Evolutionary conservation across 2,797 vertebrate species (phyloP), one percentile per base, ranked within the genome.

Genomic region (Clarias fuscus): DNA sequence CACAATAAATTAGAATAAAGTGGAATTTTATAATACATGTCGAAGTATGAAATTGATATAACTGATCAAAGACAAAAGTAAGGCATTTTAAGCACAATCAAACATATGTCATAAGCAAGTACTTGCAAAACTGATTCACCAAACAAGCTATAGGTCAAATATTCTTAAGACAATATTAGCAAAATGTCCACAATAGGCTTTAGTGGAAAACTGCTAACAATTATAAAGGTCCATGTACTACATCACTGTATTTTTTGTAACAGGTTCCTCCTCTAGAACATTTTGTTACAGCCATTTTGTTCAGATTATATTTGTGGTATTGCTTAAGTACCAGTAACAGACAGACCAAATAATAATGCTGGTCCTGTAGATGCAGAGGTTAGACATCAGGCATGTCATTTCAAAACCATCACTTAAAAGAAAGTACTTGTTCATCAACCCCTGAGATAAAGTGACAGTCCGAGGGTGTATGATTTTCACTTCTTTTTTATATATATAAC

Each of bases 1-100:
- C 73, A 92, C 87, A 94, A 95, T 94, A 95, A 94, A 93, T 95
- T 94, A 94, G 92, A 88, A 89, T 91, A 91, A 90, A 92, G 90
- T 88, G 84, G 59, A 85, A 88, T 89, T 84, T 72, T 86, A 83
- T 83, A 15, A 86, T 88, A 76, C 83, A 89, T 75, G 88, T 73
- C 64, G 87, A 89, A 89, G 48, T 70, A 84, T 90, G 83, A 87
- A 92, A 90, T 83, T 86, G 90, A 91, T 84, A 85, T 71, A 83
- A 88, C 43, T 81, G 72, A 87, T 73, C 79, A 65, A 68, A 75
- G 68, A 84, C 83, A 84, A 71, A 70, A 73, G 30, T 86, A 88
- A 90, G 87, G 86, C 85, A 88, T 84, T 88, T 68, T 18, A 83
- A 89, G 75, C 64, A 88, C 75, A 65, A 65, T 81, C 62, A 76